Conservation (phyloP, 2,797 vertebrate species). For the Myotis planiceps region DNA sequence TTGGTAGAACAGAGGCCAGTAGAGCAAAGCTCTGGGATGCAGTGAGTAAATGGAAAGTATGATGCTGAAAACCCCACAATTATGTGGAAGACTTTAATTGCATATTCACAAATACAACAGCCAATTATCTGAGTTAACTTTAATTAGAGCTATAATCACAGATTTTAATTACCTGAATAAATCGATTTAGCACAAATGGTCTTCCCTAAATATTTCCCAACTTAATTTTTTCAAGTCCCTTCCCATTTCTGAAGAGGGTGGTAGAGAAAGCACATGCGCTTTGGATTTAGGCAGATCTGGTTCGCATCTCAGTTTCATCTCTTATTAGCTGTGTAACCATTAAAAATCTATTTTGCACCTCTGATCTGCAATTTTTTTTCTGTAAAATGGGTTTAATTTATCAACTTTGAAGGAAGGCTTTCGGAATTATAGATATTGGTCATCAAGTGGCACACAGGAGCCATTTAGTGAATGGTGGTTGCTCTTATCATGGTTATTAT, state of each 20-base stretch:
- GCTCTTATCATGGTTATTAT: slow-evolving; percentile 8
- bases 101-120: slow-evolving; percentile 87
- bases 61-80: slow-evolving; percentile 82
- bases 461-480: not conserved
- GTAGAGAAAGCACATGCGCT: slow-evolving; percentile 79
- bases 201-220: slow-evolving; percentile 87
- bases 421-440: not conserved
- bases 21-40: slow-evolving; percentile 63
- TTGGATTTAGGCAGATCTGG: slow-evolving; percentile 11
- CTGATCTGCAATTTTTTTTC: not conserved
- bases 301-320: not conserved
- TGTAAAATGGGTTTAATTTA: slow-evolving; percentile 44
- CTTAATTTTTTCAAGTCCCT: slow-evolving; percentile 81
- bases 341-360: slow-evolving; percentile 12
- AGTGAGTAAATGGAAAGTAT: slow-evolving; percentile 58
- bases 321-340: not conserved
- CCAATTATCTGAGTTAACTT: slow-evolving; percentile 92
- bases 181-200: slow-evolving; percentile 92
- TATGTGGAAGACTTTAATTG: slow-evolving; percentile 92
- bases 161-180: slow-evolving; percentile 94
- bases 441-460: not conserved
- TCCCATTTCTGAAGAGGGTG: slow-evolving; percentile 80
- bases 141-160: slow-evolving; percentile 94
- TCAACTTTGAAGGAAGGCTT: not conserved
- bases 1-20: slow-evolving; percentile 1